Base-by-base conservation (phyloP, 92 coral and sea anemone genomes). In the Diadumene lineata region DNA sequence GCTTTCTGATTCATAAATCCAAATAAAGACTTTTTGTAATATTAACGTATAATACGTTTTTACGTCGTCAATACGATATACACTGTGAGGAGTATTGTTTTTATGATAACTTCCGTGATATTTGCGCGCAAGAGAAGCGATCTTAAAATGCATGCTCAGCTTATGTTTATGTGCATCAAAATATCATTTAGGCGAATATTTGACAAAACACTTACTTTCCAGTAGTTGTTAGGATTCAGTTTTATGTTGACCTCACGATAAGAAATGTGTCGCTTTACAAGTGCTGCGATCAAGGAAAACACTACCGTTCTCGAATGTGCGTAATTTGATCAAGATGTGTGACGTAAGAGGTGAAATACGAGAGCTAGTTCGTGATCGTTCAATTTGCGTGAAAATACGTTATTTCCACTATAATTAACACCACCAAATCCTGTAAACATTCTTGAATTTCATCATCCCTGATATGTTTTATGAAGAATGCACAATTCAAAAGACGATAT, bases 281-380 rank as follows among this genome's bases (percentile, higher is more conserved):
- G 48, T 38, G 48, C n/a, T 38, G 48, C 13, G 13, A 13, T 13
- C 13, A 4, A 13, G 6, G 13, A 6, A 38, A 38, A 13, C 13
- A 6, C 48, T 58, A 22, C 26, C 26, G 27, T 1, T 58, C 4
- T 9, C 26, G 3, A 0, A 58, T 1, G 29, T 27, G 27, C 68
- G 68, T 62, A 29, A 62, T 4, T 62, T 15, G 68, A 62, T 62
- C 43, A 30, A 62, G 43, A 62, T 22, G 1, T 30, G 38, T 62
- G 68, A 29, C 68, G 43, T 62, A n/a, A 62, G 25, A 62, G 21
- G 68, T 62, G 68, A 62, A 62, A 62, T 22, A 27, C 23, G 68
- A 62, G 68, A 62, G 27, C n/a, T 13, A 13, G 6, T 62, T 30
- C 68, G 68, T 62, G 68, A 62, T 29, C 38, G 68, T 62, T 27